Percentiles rank a stretch among this genome's conserved stretches.
Evolutionary conservation across 2,797 vertebrate species (phyloP).

Genomic region (Gobio occitaniae): DNA sequence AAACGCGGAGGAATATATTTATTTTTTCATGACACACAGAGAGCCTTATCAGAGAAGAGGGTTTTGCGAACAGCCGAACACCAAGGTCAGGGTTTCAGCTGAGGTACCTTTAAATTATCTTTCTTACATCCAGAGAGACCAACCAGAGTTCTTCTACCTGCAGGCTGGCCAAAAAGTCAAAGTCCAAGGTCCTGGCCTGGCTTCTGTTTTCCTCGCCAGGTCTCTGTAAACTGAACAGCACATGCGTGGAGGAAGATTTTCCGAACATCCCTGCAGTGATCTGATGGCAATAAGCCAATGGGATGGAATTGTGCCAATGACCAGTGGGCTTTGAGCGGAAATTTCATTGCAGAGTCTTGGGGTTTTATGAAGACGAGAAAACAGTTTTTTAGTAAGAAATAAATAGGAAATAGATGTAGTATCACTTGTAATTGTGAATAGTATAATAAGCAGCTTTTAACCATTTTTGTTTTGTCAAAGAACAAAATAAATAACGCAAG

Average conservation of each 20-base stretch:
- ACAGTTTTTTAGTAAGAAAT: neutral
- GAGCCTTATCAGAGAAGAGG: neutral
- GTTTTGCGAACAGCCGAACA: constrained; percentile 10
- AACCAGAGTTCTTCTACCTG: constrained; percentile 8
- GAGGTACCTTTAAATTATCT: constrained; percentile 37
- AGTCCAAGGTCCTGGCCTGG: constrained; percentile 10
- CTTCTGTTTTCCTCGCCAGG: constrained; percentile 61
- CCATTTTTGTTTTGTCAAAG: neutral
- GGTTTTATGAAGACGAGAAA: neutral
- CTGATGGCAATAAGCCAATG: constrained; percentile 41
- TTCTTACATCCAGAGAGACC: constrained; percentile 2
- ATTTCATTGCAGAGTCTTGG: neutral
- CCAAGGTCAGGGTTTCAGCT: constrained; percentile 48
- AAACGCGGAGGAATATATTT: constrained; percentile 31
- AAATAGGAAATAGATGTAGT: neutral
- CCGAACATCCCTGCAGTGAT: constrained; percentile 12
- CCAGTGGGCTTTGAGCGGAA: constrained; percentile 49
- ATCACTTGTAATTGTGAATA: neutral
- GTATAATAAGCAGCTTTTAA: neutral
- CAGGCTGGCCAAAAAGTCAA: constrained; percentile 1
- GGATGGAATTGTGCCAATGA: constrained; percentile 55
- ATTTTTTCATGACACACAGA: constrained; percentile 29
- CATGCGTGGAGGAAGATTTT: constrained; percentile 43
- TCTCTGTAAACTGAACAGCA: constrained; percentile 39
- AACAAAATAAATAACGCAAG: neutral